Conservation (phyloP, 2,113 vertebrate genomes). For the Condylura cristata region DNA sequence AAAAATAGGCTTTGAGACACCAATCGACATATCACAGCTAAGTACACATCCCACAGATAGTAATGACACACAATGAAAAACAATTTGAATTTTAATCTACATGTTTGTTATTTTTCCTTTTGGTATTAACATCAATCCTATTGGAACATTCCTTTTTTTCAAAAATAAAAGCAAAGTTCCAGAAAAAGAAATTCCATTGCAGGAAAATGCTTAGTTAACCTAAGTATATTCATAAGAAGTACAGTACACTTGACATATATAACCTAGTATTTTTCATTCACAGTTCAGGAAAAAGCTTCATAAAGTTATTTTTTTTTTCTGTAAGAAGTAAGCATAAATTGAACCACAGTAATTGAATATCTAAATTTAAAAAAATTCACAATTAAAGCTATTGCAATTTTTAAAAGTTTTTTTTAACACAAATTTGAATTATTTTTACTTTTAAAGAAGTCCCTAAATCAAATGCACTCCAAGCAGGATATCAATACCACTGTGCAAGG, state of each 20-base stretch:
- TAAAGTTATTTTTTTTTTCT: background rate
- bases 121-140: conserved; percentile 15
- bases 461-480: background rate
- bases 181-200: conserved; percentile 21
- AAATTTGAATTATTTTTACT: background rate
- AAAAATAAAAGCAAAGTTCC: background rate
- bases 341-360: background rate
- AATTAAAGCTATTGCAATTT: background rate
- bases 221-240: background rate
- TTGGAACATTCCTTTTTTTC: background rate
- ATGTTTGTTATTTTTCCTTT: conserved; percentile 16
- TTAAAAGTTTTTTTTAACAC: background rate
- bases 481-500: background rate
- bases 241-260: background rate
- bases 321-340: background rate
- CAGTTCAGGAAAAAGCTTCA: background rate
- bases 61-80: background rate
- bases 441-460: background rate
- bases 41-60: background rate
- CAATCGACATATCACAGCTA: background rate
- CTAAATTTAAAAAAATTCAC: background rate
- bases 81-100: background rate
- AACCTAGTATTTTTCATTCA: background rate
- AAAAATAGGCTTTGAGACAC: background rate
- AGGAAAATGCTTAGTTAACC: background rate